Conservation (phyloP, 2,113 vertebrate species). For the Tupaia chinensis region DNA sequence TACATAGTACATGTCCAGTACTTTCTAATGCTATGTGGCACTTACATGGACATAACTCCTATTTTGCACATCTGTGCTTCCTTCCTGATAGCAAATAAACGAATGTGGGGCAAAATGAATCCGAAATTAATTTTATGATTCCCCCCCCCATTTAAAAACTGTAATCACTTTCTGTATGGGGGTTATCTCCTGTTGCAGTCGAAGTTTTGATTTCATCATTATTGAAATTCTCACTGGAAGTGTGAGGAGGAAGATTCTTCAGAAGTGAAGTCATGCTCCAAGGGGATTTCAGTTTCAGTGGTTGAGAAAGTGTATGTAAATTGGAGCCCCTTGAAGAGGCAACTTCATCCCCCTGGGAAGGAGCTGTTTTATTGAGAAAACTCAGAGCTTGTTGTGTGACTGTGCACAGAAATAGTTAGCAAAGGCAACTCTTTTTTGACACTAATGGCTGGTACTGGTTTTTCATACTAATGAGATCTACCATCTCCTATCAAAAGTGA, state of each 20-base stretch:
- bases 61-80: not conserved
- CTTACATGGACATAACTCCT: not conserved
- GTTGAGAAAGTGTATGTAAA: constrained; percentile 77
- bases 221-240: constrained; percentile 76
- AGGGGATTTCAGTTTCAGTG: constrained; percentile 81
- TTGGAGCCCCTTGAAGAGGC: constrained; percentile 59
- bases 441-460: constrained; percentile 10
- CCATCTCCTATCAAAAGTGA: not conserved
- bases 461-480: constrained; percentile 65
- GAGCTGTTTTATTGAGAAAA: constrained; percentile 68
- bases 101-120: constrained; percentile 64
- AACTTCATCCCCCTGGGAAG: constrained; percentile 39
- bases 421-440: constrained; percentile 53
- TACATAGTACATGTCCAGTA: not conserved
- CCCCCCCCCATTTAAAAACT: not conserved
- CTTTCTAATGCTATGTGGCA: not conserved
- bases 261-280: constrained; percentile 81
- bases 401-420: constrained; percentile 55
- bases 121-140: constrained; percentile 38
- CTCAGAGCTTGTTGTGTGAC: constrained; percentile 48
- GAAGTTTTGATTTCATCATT: constrained; percentile 78
- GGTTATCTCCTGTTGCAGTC: constrained; percentile 73
- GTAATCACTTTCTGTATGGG: constrained; percentile 61
- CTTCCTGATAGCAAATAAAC: not conserved
- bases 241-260: constrained; percentile 77